Conservation (phyloP, 2,113 vertebrate species). For the Eubucco bourcierii region DNA sequence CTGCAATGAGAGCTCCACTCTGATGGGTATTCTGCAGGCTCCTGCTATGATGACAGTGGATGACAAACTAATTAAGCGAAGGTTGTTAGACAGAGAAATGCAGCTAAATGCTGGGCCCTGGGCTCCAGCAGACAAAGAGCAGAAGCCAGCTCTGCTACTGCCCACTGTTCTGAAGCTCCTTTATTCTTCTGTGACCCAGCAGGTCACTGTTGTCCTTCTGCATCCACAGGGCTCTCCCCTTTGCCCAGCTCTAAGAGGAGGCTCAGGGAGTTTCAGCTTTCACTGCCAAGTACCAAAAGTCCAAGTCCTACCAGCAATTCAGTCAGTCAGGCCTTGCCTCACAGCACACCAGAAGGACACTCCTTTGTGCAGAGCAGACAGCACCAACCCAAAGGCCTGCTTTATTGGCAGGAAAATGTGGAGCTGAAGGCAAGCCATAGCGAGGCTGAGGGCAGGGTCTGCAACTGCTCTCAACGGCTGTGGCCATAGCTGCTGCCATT, state of each 20-base stretch:
- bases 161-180: background rate
- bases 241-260: too few relatives aligned
- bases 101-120: background rate
- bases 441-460: background rate
- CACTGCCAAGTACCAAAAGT: background rate
- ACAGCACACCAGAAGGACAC: background rate
- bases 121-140: background rate
- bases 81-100: background rate
- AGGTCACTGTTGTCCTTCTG: background rate
- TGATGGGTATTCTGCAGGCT: constrained; percentile 17
- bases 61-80: constrained; percentile 52
- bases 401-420: background rate
- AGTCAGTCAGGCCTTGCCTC: background rate
- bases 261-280: background rate
- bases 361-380: background rate
- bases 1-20: constrained; percentile 21
- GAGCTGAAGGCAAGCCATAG: background rate
- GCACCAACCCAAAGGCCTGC: background rate
- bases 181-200: rapidly evolving
- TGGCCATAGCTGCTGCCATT: background rate
- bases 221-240: background rate
- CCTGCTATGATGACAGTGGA: background rate
- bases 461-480: background rate
- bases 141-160: background rate
- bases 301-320: background rate